These are phyloP conservation scores for Drosophila subpulchrella DNA, from an alignment of 1,140 invertebrate species.

Conservation along the genomic window DNA sequence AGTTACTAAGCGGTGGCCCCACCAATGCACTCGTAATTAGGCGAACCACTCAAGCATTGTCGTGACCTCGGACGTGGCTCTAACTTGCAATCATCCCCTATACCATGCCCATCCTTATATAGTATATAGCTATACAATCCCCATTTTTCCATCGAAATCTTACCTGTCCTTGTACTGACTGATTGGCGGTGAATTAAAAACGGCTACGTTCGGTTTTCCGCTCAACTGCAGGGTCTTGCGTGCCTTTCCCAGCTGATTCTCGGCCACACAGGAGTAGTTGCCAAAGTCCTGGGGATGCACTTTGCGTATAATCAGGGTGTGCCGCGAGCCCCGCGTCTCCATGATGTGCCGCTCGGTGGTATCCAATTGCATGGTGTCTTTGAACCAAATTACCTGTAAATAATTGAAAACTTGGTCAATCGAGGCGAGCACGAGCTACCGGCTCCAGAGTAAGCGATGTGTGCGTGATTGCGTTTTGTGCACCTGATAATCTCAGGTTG, in stretches of 20 bases:
- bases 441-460: neutral
- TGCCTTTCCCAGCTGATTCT: constrained; percentile 88
- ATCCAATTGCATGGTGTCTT: constrained; percentile 88
- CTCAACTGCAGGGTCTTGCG: constrained; percentile 88
- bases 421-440: constrained; percentile 48
- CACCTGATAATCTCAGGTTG: constrained; percentile 15
- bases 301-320: constrained; percentile 88
- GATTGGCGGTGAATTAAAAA: constrained; percentile 87
- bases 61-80: constrained; percentile 14
- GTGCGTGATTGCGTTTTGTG: constrained; percentile 47
- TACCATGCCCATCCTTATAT: too few species aligned
- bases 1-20: constrained; percentile 11
- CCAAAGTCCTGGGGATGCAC: constrained; percentile 89
- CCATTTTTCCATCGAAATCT: constrained; percentile 18
- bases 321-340: constrained; percentile 87
- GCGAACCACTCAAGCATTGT: neutral
- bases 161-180: constrained; percentile 87
- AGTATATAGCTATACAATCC: neutral
- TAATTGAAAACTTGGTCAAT: constrained; percentile 82
- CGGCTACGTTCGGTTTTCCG: constrained; percentile 88
- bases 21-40: constrained; percentile 15
- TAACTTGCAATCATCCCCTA: neutral
- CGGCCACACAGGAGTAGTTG: constrained; percentile 89
- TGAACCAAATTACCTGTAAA: constrained; percentile 88
- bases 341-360: constrained; percentile 88